Base-by-base conservation (phyloP, 30 jellyfish, hydroid and myxozoan species). In the Cassiopea andromeda region DNA sequence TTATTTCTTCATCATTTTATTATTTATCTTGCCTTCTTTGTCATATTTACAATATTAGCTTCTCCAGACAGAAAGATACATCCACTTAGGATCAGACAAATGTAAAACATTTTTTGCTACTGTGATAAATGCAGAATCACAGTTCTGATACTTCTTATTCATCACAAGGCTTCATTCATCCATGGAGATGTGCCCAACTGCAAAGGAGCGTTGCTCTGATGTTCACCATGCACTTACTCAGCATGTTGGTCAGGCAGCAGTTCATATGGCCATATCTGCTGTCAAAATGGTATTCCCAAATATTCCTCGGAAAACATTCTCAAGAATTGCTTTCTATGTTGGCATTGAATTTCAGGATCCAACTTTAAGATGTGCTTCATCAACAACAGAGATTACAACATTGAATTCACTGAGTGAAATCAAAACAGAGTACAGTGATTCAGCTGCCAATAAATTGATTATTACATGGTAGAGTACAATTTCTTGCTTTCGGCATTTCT, bases 281-380 rank as follows among this genome's bases (percentile, higher is more conserved):
- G 92, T 85, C 60, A 96, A 94, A 81, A 94, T 91, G 93, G 98
- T 94, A 19, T 85, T 85, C 87, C 96, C 97, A 75, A 89, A 77
- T 81, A 86, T 94, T 18, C 94, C 93, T 1, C 85, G 97, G 43
- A 84, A 89, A 70, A 85, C 97, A 7, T 89, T 81, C 69, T 71
- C 84, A 18, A 81, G 97, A 64, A 79, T 72, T 77, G 97, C 93
- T 57, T 94, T 85, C 61, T 96, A 96, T 75, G 96, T 91, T 85
- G 97, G 98, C 46, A 82, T 94, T 7, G 75, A 77, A 45, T 91
- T 94, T 69, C 59, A 17, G 17, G 93, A 94, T 69, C 81, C 93
- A 44, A 44, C 97, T 1, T 66, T 82, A 1, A 90, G 88, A 18
- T 90, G 82, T 76, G 50, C 86, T 19, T 58, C 90, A 0, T 67